Evolutionary conservation across 2,888 invertebrate genomes (phyloP).

Genomic region (Homarus gammarus): DNA sequence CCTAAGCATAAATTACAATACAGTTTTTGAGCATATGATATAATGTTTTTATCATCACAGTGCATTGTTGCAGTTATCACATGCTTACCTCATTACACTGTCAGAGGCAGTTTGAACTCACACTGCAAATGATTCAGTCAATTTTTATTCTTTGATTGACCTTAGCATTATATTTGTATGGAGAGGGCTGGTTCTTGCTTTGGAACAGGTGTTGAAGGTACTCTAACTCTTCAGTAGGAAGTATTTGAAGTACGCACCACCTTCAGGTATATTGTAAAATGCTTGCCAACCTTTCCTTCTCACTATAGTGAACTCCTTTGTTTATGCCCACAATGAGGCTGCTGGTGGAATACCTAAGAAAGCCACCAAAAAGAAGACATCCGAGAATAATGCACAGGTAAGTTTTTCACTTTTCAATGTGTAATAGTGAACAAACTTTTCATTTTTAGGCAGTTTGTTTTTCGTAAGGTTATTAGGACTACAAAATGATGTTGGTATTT

Average conservation of each 20-base stretch:
- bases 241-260: slow-evolving; percentile 4
- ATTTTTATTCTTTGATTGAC: not conserved
- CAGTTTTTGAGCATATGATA: not conserved
- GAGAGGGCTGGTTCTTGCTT: not conserved
- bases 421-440: not conserved
- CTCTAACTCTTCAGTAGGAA: not conserved
- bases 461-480: too few relatives aligned
- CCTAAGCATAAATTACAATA: not conserved
- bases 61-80: not conserved
- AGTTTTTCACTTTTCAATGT: slow-evolving; percentile 24
- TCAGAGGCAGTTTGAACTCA: not conserved
- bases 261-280: slow-evolving; percentile 55
- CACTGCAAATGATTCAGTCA: not conserved
- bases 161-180: not conserved
- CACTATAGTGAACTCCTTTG: slow-evolving; percentile 66
- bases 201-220: not conserved
- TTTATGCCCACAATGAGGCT: slow-evolving; percentile 67
- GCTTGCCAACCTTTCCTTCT: slow-evolving; percentile 51
- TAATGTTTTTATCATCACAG: too few relatives aligned
- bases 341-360: slow-evolving; percentile 66
- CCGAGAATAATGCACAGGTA: slow-evolving; percentile 63
- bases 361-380: slow-evolving; percentile 63
- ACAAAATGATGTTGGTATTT: too few relatives aligned
- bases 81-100: not conserved
- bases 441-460: too few relatives aligned